Evolutionary conservation across 2,888 invertebrate genomes (phyloP).

Genomic region (Carpatolechia fugitivella): DNA sequence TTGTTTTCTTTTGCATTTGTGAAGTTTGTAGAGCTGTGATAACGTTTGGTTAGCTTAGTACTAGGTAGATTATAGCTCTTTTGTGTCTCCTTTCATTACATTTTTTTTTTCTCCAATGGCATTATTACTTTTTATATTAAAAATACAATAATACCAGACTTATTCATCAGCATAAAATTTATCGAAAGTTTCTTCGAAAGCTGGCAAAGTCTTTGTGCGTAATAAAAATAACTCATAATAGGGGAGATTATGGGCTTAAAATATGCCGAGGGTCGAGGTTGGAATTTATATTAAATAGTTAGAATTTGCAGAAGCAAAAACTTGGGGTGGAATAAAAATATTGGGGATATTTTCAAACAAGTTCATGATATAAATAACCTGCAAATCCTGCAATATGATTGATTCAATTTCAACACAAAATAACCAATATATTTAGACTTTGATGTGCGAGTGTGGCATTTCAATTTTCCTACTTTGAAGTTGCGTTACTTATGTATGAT

Average conservation of each 20-base stretch:
- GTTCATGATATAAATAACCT: no score
- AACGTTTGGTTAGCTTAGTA: neutral
- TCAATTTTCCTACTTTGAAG: conserved; percentile 5
- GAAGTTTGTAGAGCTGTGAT: neutral
- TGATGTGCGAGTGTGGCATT: neutral
- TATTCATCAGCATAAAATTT: neutral
- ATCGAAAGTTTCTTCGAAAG: neutral
- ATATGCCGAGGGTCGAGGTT: conserved; percentile 28
- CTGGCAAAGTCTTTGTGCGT: neutral
- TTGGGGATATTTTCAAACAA: neutral
- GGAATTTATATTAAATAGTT: conserved; percentile 27
- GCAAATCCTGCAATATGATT: no score
- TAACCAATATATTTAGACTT: neutral
- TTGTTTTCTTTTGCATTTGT: neutral
- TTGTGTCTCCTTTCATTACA: no score
- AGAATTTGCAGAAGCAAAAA: conserved; percentile 4
- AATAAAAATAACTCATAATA: conserved; percentile 1
- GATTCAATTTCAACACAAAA: neutral
- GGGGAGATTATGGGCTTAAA: conserved; percentile 16
- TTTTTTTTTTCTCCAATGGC: neutral
- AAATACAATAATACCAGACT: neutral
- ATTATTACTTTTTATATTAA: neutral
- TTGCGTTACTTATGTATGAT: neutral
- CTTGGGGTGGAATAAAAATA: neutral
- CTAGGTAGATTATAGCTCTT: no score